Base-by-base conservation (phyloP, 2,113 vertebrate genomes). In the Eclectus roratus region DNA sequence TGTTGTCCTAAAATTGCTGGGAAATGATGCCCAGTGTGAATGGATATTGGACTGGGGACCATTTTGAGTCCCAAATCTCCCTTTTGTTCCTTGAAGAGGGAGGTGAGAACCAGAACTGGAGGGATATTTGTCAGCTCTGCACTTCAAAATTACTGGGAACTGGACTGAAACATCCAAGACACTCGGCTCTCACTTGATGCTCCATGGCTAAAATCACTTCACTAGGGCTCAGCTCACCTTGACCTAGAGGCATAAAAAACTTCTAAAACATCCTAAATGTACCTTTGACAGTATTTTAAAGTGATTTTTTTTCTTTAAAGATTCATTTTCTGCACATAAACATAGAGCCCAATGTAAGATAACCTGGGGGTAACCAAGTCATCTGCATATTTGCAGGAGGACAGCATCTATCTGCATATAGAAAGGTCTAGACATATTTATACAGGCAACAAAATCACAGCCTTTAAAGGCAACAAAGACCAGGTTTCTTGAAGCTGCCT, bases 341-440 rank as follows among this genome's bases (percentile, higher is more conserved):
- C 35, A 17, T 4, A 24, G 4, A 85, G 27, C 5, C 27, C 7
- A 7, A 1, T 66, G 4, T 29, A 16, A 74, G 8, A 28, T 19
- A 68, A 27, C 24, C 14, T 60, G 47, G 3, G 39, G 25, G 17
- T 29, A 58, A 15, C 8, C 21, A 49, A 65, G 25, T 20, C 21
- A 31, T 18, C 24, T 10, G 24, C 2, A 3, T n/a, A 29, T 39
- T 65, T 25, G 18, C 20, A 53, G 50, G 37, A 64, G 29, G 63
- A 43, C 78, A 64, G 37, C 47, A 74, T 5, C 4, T 33, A 63
- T 9, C 17, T 50, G 31, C 24, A 6, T 8, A 13, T 13, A 21
- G 2, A 0, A 28, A 29, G 56, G n/a, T 44, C 18, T 0, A 2
- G 39, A 16, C 13, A 29, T 3, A 4, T 50, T 28, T 3, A 1